Evolutionary conservation across 2,113 vertebrate species (phyloP).

Genomic region (Gasterosteus aculeatus): DNA sequence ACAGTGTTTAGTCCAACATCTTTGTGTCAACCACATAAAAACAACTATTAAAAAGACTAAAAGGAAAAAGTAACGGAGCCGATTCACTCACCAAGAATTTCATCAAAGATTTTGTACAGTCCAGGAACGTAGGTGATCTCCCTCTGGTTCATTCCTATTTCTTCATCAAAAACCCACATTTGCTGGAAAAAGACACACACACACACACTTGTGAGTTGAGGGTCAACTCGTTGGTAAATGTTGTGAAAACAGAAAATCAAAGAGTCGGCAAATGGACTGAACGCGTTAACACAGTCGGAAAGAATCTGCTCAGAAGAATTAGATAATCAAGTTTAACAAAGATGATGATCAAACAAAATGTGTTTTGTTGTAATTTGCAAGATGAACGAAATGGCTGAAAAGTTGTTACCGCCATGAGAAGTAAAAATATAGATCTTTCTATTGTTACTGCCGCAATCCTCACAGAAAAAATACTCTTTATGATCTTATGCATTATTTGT

Average conservation of each 20-base stretch:
- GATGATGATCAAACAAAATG: neutral
- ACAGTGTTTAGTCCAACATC: neutral
- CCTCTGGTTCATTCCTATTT: constrained; percentile 95
- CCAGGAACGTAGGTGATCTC: constrained; percentile 98
- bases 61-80: neutral
- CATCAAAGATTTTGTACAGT: constrained; percentile 99
- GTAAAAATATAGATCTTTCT: neutral
- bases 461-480: neutral
- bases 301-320: neutral
- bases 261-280: neutral
- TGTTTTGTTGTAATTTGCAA: neutral
- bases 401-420: neutral
- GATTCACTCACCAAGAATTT: constrained; percentile 92
- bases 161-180: constrained; percentile 99
- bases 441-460: neutral
- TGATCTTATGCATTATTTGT: too few relatives aligned
- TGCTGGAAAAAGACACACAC: constrained; percentile 77
- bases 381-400: neutral
- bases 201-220: neutral
- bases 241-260: neutral
- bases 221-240: neutral
- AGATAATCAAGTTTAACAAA: neutral
- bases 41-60: neutral
- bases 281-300: neutral
- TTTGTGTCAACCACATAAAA: constrained; percentile 3